These are phyloP conservation scores for Archilochus colubris DNA, from an alignment of 2,113 vertebrate genomes.

Conservation along the genomic window DNA sequence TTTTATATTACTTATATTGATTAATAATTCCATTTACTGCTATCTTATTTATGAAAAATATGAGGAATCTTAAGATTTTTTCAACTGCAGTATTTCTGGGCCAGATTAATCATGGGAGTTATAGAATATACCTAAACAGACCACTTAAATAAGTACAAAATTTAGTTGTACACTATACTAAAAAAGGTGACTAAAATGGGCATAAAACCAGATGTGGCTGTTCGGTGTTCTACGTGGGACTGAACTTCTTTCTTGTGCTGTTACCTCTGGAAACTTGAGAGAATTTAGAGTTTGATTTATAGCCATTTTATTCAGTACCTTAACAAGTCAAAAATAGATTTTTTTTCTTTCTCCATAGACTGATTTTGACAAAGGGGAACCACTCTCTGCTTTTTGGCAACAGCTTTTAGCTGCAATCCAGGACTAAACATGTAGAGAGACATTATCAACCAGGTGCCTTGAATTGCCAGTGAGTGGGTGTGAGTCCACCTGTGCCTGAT, in stretches of 20 bases:
- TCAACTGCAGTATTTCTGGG: not conserved
- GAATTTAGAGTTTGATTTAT: not conserved
- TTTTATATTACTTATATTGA: not conserved
- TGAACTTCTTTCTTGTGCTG: not conserved
- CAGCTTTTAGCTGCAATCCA: not conserved
- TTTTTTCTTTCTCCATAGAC: not conserved
- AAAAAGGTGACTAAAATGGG: not conserved
- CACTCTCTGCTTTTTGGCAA: not conserved
- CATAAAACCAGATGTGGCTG: not conserved
- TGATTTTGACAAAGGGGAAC: not conserved
- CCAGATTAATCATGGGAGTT: not conserved
- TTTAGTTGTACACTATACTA: not conserved
- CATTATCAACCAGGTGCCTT: too few relatives aligned
- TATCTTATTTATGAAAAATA: not conserved
- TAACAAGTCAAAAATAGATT: not conserved
- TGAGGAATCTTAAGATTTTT: not conserved
- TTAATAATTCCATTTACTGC: not conserved
- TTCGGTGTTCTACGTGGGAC: not conserved
- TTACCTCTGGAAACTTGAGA: not conserved
- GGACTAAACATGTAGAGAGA: too few relatives aligned
- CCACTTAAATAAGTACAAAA: not conserved
- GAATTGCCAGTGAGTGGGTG: too few relatives aligned
- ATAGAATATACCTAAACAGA: not conserved
- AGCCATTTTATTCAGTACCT: not conserved
- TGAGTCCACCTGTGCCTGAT: too few relatives aligned